These are phyloP conservation scores for Lasioglossum baleicum DNA, from an alignment of 1,140 invertebrate genomes.

Conservation along the genomic window DNA sequence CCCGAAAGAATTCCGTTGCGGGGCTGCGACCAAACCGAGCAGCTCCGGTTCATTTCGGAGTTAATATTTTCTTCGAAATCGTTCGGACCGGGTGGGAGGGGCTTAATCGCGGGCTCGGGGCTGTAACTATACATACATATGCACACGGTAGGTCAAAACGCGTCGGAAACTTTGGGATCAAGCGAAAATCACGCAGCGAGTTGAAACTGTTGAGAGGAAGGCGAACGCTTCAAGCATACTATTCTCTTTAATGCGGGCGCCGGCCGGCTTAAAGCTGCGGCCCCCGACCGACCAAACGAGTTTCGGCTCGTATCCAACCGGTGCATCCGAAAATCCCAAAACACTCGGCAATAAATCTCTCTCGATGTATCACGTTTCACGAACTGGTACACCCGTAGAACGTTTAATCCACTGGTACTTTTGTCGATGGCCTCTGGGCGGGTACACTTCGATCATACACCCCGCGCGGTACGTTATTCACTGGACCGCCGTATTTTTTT, in stretches of 20 bases:
- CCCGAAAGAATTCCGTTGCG: no score
- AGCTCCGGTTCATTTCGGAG: constrained; percentile 5
- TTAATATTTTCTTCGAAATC: not conserved
- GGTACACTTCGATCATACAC: not conserved
- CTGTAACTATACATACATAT: no score
- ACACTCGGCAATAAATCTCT: not conserved
- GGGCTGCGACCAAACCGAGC: not conserved
- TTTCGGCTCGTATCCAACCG: constrained; percentile 53
- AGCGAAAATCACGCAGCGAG: not conserved
- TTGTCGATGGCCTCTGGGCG: not conserved
- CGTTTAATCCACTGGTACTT: not conserved
- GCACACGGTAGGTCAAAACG: not conserved
- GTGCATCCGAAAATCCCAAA: constrained; percentile 21
- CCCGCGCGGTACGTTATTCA: not conserved
- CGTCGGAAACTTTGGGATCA: not conserved
- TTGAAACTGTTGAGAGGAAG: not conserved
- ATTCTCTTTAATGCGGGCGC: constrained; percentile 77
- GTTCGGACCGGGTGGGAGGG: no score
- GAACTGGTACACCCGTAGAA: not conserved
- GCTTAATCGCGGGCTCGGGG: no score
- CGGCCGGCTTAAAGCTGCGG: constrained; percentile 75
- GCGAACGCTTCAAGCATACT: constrained; percentile 64
- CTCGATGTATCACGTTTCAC: not conserved
- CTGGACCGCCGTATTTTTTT: not conserved
- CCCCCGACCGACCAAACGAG: not conserved